Percentiles rank a stretch among this genome's conserved stretches.
These are phyloP conservation scores for Platerodrilus igneus DNA, from an alignment of 2,888 invertebrate species.

Conservation along the genomic window DNA sequence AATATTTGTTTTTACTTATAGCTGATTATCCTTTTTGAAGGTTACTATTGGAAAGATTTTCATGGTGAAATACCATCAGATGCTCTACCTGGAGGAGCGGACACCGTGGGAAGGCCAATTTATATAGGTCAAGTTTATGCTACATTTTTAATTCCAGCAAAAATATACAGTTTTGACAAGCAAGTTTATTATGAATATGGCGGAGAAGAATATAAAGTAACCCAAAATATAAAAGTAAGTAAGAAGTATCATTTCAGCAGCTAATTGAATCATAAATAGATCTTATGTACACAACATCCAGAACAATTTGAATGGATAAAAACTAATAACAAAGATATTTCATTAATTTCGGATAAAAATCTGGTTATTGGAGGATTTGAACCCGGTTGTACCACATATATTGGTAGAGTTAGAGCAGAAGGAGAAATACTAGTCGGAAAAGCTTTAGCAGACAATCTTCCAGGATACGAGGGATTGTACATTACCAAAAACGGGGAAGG, in stretches of 20 bases:
- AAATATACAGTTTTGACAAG: constrained; percentile 7
- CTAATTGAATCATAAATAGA: constrained; percentile 6
- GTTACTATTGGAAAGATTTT: constrained; percentile 8
- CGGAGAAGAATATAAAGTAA: constrained; percentile 2
- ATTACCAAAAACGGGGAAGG: constrained; percentile 3
- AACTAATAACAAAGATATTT: constrained; percentile 5
- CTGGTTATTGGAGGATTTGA: constrained; percentile 11
- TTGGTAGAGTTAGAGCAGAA: constrained; percentile 4
- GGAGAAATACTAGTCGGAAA: constrained; percentile 13
- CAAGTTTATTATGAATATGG: constrained; percentile 14
- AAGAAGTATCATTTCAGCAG: not conserved
- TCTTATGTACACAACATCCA: constrained; percentile 12
- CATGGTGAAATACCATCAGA: not conserved
- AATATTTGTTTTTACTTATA: too few species aligned
- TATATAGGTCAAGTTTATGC: constrained; percentile 4
- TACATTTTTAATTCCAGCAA: constrained; percentile 10
- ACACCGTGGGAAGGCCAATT: not conserved
- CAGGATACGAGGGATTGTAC: constrained; percentile 5
- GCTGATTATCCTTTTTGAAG: constrained; percentile 1
- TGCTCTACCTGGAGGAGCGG: constrained; percentile 2
- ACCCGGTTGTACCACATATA: constrained; percentile 11
- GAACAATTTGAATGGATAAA: constrained; percentile 14
- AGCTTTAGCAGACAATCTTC: constrained; percentile 8
- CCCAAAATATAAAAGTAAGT: constrained; percentile 10
- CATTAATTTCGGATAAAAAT: constrained; percentile 1